Evolutionary conservation across 2,888 invertebrate species (phyloP).

Genomic region (Hylaea fasciaria): DNA sequence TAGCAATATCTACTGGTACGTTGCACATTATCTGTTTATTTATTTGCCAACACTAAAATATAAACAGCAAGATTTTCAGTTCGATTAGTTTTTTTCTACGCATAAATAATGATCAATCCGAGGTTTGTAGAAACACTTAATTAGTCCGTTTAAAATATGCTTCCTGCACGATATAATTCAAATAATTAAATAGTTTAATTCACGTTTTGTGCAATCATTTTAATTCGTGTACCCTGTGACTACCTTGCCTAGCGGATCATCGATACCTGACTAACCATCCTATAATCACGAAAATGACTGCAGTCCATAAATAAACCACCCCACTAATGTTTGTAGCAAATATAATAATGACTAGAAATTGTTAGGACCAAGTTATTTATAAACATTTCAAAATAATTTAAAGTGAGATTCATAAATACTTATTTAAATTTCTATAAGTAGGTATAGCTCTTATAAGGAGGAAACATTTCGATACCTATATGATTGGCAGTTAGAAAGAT

Average conservation of each 20-base stretch:
- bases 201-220: constrained; percentile 55
- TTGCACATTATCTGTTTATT: no score
- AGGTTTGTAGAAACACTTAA: no score
- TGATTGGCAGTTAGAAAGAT: no score
- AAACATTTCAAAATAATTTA: constrained; percentile 32
- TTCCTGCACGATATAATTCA: not conserved
- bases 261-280: constrained; percentile 40
- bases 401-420: constrained; percentile 8
- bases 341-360: constrained; percentile 74
- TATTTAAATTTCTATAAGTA: no score
- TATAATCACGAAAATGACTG: constrained; percentile 22
- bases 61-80: not conserved
- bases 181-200: constrained; percentile 24
- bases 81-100: not conserved
- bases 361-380: constrained; percentile 52
- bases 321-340: constrained; percentile 58
- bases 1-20: no score
- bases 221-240: constrained; percentile 69
- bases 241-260: constrained; percentile 65
- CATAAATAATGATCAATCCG: no score
- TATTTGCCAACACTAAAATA: no score
- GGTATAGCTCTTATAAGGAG: no score
- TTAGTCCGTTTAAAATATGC: no score
- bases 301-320: constrained; percentile 16
- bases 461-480: no score